These are phyloP conservation scores for Blastomussa wellsi DNA, from an alignment of 92 coral and sea anemone species.

Conservation along the genomic window DNA sequence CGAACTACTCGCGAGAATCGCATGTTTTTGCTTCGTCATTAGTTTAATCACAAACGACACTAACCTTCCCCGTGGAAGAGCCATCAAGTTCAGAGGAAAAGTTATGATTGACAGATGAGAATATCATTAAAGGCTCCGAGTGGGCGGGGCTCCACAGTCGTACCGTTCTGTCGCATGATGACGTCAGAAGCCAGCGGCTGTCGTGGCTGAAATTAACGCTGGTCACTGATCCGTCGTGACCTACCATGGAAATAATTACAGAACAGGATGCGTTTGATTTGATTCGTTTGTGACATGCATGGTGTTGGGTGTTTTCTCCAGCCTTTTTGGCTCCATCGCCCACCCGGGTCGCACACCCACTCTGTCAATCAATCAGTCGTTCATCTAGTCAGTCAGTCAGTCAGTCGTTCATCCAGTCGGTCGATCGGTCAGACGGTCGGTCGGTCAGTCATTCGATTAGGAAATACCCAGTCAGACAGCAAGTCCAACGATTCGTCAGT, in stretches of 20 bases:
- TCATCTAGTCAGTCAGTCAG: neutral
- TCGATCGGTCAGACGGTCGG: neutral
- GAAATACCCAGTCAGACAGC: neutral
- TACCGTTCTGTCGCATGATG: constrained; percentile 88
- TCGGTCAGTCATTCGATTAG: neutral
- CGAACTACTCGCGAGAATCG: neutral
- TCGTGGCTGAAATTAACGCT: constrained; percentile 80
- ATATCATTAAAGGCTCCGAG: constrained; percentile 77
- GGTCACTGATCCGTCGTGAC: constrained; percentile 94
- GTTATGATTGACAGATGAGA: constrained; percentile 73
- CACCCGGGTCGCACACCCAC: neutral
- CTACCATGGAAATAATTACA: constrained; percentile 24
- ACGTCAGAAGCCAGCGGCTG: constrained; percentile 83
- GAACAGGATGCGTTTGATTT: neutral
- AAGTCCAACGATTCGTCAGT: neutral
- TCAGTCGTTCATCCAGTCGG: neutral
- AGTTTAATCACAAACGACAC: neutral
- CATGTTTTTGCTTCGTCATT: neutral
- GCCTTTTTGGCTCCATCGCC: too few relatives aligned
- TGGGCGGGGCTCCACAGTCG: constrained; percentile 78
- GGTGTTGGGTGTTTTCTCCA: too few relatives aligned
- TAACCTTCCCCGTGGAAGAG: constrained; percentile 63
- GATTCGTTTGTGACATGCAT: neutral
- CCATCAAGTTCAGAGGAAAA: constrained; percentile 70
- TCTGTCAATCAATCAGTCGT: neutral